Conservation (phyloP, 30 jellyfish, hydroid and myxozoan species). For the Aurelia aurita region DNA sequence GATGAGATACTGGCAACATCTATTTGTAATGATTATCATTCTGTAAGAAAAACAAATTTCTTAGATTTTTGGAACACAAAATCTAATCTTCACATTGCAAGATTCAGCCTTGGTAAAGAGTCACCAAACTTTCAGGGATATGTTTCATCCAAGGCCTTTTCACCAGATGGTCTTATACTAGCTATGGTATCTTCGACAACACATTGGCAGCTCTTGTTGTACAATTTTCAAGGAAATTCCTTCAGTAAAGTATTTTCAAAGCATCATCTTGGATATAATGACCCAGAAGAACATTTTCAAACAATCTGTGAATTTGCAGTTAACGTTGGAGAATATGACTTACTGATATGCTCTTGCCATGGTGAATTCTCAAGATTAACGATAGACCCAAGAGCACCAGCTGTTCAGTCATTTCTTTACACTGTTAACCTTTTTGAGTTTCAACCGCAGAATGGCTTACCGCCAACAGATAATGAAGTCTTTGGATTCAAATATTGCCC, state of each 20-base stretch:
- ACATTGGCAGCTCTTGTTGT: conserved; percentile 41
- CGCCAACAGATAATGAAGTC: not conserved
- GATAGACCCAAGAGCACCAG: conserved; percentile 10
- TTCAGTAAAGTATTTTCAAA: conserved; percentile 32
- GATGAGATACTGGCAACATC: conserved; percentile 49
- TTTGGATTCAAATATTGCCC: conserved; percentile 27
- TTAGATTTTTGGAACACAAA: conserved; percentile 51
- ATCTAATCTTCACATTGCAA: conserved; percentile 24
- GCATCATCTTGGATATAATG: conserved; percentile 7
- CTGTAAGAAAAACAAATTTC: conserved; percentile 45
- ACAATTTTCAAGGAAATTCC: conserved; percentile 2
- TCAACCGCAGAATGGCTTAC: not conserved
- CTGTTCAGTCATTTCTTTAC: not conserved
- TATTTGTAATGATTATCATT: conserved; percentile 58
- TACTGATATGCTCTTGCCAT: conserved; percentile 20
- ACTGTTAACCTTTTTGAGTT: not conserved
- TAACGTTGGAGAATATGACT: conserved; percentile 21
- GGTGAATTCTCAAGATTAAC: conserved; percentile 34
- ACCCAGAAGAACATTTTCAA: conserved; percentile 50
- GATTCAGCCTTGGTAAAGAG: conserved; percentile 20
- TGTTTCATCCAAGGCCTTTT: conserved; percentile 45
- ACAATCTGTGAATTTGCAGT: conserved; percentile 36
- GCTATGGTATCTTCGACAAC: conserved; percentile 54
- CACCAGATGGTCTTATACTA: conserved; percentile 37
- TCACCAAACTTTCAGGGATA: conserved; percentile 55